Evolutionary conservation across 2,797 vertebrate genomes (phyloP), one percentile per base, ranked within the genome.

Genomic region (Eptatretus atami): DNA sequence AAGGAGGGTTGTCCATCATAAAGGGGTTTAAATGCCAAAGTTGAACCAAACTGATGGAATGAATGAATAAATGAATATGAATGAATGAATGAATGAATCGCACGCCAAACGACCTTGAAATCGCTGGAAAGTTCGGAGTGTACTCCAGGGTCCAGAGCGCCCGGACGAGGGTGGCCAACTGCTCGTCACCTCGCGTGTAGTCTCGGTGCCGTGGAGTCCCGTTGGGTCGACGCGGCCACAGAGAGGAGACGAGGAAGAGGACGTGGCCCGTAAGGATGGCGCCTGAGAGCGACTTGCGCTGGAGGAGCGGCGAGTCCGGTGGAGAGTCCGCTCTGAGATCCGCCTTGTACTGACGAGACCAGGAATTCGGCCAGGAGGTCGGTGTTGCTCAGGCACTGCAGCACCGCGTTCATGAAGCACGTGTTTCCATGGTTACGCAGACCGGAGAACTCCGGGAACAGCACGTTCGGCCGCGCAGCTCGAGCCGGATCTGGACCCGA

Each of bases 381-480:
- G 2, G 86, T 93, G 78, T 95, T 86, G 72, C 83, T 95, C 73
- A 95, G 67, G 67, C 87, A 95, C 78, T 95, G 87, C 68, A 93
- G 80, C 72, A 83, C 83, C 1, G 86, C 86, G 73, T 95, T 93
- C 82, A 93, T 84, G 77, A 93, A 95, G 66, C 87, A 93, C 73
- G 84, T 93, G 78, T 95, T 93, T 9, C 87, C 86, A 73, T 87
- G 86, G 74, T 93, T 90, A 64, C 86, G 87, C 73, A 93, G 73
- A 44, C 87, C 86, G 71, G 81, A 74, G 1, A n/a, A 80, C 83
- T 1, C 84, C 86, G 0, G 86, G 86, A 14, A 77, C 73, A 64
- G 79, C 78, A 64, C 76, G 75, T 53, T 74, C 77, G 67, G 73
- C 74, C 66, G 73, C 73, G 72, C 74, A 72, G 64, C 75, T 76